Evolutionary conservation across 2,113 vertebrate species (phyloP), one percentile per base, ranked within the genome.

Genomic region (Hippoglossus stenolepis): DNA sequence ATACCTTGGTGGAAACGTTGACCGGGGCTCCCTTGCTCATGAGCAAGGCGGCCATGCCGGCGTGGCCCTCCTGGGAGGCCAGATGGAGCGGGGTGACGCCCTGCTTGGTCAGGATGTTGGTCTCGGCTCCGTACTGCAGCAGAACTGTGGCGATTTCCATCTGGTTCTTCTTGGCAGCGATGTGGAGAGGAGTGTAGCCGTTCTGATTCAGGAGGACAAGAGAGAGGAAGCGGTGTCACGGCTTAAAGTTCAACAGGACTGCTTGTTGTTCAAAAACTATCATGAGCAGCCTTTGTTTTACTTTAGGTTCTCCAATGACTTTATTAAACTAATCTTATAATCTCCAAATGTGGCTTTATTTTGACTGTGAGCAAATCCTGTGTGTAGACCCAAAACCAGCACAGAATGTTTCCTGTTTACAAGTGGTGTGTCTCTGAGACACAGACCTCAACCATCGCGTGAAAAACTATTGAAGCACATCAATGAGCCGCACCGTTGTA

Each of bases 131-230:
- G 0, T 96, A 97, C 87, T 92, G 95, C 83, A 99, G 90, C 1
- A 99, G 94, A 2, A 96, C 97, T 21, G 93, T 94, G 24, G 97
- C 98, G 8, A 98, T 97, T 64, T 98, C 97, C 96, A 97, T 97
- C 91, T 99, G 98, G 81, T 99, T 98, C 93, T 99, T 99, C 94
- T 99, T 99, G 57, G 98, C 97, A 40, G 96, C 97, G 3, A 99
- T 99, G 84, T 99, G 98, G 40, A 99, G 94, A 23, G 98, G 97
- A 15, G 98, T 99, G 75, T 99, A 99, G 75, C 98, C 98, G 1
- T 99, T 99, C 98, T 99, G 90, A 14, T 38, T 3, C 13, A 21
- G 0, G 15, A 18, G 24, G 53, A 51, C 24, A 26, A 28, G 17
- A 66, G 26, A 57, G 28, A 59, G 18, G 65, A 2, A 13, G 3